Base-by-base conservation (phyloP, 2,113 vertebrate species). In the Neolamprologus longior region DNA sequence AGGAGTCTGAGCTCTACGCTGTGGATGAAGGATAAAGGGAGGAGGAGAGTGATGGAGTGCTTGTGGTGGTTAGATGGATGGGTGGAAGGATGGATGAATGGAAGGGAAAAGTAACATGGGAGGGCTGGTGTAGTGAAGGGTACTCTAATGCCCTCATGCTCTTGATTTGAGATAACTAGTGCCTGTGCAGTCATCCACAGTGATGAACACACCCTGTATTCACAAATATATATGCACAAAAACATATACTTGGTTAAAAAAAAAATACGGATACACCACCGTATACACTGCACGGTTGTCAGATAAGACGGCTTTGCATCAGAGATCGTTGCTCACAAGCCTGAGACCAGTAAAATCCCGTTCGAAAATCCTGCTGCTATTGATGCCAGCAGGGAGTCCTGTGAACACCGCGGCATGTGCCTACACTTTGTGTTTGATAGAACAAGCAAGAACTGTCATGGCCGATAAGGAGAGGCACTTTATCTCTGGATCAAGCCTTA, bases 281-380 rank as follows among this genome's bases (percentile, higher is more conserved):
- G 7, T 52, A 80, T 84, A 90, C 58, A 85, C 66, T 71, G 63
- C 89, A 88, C 81, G 83, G 91, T 84, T 88, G 84, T 91, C 90
- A 94, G 89, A 93, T 94, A 87, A 93, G 93, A 91, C 82, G 89
- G 88, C 90, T 90, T 91, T 90, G 92, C 91, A 92, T 92, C 86
- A 90, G 88, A 79, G 91, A 94, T 95, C 83, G n/a, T 53, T 83
- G 87, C 93, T 96, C 90, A 86, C 83, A 90, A 91, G 80, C 73
- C 85, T 78, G 81, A 92, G 87, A 88, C 90, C 84, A 86, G 87
- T 55, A 68, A 93, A 96, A 96, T 94, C 92, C 90, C 83, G 35
- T 80, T 94, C 21, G 14, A 88, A 92, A 94, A 93, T 90, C 92
- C 92, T 83, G 85, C 82, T 45, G 91, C 92, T 90, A 84, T 84